These are phyloP conservation scores for Cryptophagus acutangulus DNA, from an alignment of 2,888 invertebrate genomes.

Conservation along the genomic window DNA sequence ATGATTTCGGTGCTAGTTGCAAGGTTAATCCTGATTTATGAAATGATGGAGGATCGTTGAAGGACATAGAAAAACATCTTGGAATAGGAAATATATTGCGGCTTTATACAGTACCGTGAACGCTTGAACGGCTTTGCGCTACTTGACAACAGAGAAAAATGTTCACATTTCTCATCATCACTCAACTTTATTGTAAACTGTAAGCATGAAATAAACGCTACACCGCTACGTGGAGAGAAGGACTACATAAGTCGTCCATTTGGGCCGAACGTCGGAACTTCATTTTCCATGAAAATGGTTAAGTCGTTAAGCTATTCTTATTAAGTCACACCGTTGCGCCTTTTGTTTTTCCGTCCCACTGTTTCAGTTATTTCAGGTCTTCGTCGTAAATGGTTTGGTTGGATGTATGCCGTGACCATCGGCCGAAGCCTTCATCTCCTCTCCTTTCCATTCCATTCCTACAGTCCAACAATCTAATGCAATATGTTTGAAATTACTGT, in stretches of 20 bases:
- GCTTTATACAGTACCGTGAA: constrained; percentile 36
- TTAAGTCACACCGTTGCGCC: constrained; percentile 18
- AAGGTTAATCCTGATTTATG: constrained; percentile 43
- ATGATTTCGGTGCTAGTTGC: constrained; percentile 34
- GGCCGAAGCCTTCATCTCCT: no score
- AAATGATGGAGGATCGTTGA: constrained; percentile 36
- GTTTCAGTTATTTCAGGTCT: no score
- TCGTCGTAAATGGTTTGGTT: no score
- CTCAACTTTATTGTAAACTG: constrained; percentile 40
- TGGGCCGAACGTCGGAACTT: no score
- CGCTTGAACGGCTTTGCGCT: constrained; percentile 34
- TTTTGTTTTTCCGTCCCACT: no score
- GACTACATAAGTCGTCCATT: constrained; percentile 9
- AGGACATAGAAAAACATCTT: constrained; percentile 39
- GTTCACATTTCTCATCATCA: constrained; percentile 40
- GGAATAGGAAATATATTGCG: constrained; percentile 40
- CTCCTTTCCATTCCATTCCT: no score
- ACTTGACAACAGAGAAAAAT: constrained; percentile 40
- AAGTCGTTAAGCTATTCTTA: constrained; percentile 25
- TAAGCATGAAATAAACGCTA: constrained; percentile 33
- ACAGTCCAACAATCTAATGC: constrained; percentile 26
- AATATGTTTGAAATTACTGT: no score
- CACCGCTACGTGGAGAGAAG: neutral
- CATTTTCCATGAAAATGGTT: no score
- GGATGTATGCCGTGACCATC: no score